Evolutionary conservation across 2,888 invertebrate genomes (phyloP), one percentile per base, ranked within the genome.

Genomic region (Mythimna vitellina): DNA sequence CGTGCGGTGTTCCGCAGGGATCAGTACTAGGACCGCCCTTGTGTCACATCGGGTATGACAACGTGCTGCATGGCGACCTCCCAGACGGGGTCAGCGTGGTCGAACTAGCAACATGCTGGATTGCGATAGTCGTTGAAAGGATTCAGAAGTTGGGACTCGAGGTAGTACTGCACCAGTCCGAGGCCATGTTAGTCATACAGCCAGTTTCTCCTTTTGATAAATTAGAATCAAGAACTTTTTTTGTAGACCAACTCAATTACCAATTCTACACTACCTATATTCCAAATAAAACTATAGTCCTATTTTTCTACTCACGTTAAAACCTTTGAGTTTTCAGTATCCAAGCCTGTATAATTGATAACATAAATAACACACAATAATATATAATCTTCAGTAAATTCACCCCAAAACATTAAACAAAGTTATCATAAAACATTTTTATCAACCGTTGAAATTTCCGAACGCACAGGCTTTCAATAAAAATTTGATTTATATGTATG

Each of bases 401-500:
- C 68, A 57, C 64, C 64, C 56, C 51, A 65, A 83, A 74, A 83
- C 67, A 62, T 80, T 75, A 25, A 78, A 65, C 79, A 66, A 73
- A 67, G 71, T 62, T 69, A 70, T 32, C 71, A 83, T 80, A 80
- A 83, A 80, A 70, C 76, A 69, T 69, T 83, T 81, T 83, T 81
- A 86, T 86, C 76, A 71, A 73, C 74, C 73, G 63, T 66, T 75
- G 83, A 83, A 78, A 76, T 68, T 57, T 63, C 60, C 69, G 53
- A 63, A 76, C 49, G 57, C 62, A 61, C 68, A 73, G 81, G 51
- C 56, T 84, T 84, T 84, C 82, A 86, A 81, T 86, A 84, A 84
- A 80, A 86, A 81, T 57, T 46, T 86, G 84, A 84, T 86, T 84
- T 84, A 86, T 79, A 64, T 69, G n/a, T 38, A 10, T 62, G 74